A percentile compares a stretch with the other conserved stretches of the same genome.
Conservation (phyloP, 2,797 vertebrate species). For the Pagetopsis macropterus region DNA sequence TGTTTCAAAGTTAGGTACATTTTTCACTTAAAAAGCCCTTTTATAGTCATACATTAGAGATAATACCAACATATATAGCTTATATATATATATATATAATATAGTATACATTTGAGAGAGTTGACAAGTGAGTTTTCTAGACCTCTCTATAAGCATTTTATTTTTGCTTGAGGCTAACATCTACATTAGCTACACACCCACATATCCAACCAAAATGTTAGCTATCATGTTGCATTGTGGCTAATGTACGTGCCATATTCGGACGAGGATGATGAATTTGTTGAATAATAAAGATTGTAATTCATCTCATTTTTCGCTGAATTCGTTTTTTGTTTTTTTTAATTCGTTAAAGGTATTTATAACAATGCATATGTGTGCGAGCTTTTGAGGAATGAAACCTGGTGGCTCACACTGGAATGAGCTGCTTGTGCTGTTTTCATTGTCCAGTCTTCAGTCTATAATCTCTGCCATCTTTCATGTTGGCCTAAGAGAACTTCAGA, state of each 20-base stretch:
- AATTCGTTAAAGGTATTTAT: too few relatives aligned
- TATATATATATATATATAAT: too few relatives aligned
- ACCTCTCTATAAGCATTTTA: not conserved
- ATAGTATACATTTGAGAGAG: too few relatives aligned
- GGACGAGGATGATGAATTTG: too few relatives aligned
- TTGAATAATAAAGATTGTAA: too few relatives aligned
- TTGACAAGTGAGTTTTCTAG: not conserved
- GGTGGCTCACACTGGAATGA: not conserved
- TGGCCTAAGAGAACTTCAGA: slow-evolving; percentile 22
- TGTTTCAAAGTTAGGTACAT: not conserved
- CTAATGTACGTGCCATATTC: too few relatives aligned
- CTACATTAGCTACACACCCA: not conserved
- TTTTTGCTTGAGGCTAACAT: not conserved
- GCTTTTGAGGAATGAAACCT: not conserved
- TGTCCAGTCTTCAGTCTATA: slow-evolving; percentile 30
- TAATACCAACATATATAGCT: not conserved
- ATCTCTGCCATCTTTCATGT: slow-evolving; percentile 46
- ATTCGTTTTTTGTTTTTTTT: too few relatives aligned
- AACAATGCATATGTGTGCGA: too few relatives aligned
- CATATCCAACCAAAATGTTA: too few relatives aligned
- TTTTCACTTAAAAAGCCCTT: not conserved
- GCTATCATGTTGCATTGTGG: too few relatives aligned
- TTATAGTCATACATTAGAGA: not conserved
- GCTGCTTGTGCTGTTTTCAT: slow-evolving; percentile 24
- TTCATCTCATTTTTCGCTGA: too few relatives aligned